Evolutionary conservation across 2,888 invertebrate species (phyloP).

Genomic region (Cosmia trapezina): DNA sequence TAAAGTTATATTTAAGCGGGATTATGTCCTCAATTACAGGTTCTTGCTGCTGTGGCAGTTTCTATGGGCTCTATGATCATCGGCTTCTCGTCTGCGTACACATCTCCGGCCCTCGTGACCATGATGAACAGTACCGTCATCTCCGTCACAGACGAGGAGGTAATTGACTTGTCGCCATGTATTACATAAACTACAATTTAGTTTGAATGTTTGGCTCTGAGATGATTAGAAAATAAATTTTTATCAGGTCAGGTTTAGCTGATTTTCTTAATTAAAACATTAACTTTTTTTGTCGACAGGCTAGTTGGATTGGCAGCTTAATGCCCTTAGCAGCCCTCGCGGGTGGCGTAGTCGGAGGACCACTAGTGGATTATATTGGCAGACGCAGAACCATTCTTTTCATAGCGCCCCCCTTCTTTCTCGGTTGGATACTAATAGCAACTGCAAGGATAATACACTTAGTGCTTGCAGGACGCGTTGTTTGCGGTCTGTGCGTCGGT

Average conservation of each 20-base stretch:
- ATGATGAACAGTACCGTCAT: slow-evolving; percentile 92
- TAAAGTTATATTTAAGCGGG: neutral
- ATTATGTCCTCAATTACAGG: slow-evolving; percentile 88
- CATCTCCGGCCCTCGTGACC: slow-evolving; percentile 95
- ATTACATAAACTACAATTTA: slow-evolving; percentile 18
- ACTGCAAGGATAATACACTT: slow-evolving; percentile 93
- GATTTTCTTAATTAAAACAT: slow-evolving; percentile 15
- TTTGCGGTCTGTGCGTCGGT: slow-evolving; percentile 97
- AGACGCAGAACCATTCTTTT: slow-evolving; percentile 95
- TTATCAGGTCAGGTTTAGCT: neutral
- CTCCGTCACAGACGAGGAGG: slow-evolving; percentile 91
- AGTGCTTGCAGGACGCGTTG: slow-evolving; percentile 94
- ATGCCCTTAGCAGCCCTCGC: slow-evolving; percentile 97
- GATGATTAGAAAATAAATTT: too few species aligned
- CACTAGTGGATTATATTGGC: slow-evolving; percentile 96
- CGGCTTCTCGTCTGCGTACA: slow-evolving; percentile 96
- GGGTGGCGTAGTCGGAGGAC: slow-evolving; percentile 96
- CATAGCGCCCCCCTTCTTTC: slow-evolving; percentile 94
- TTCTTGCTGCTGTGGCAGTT: slow-evolving; percentile 95
- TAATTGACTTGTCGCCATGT: slow-evolving; percentile 71
- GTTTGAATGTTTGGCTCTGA: slow-evolving; percentile 4
- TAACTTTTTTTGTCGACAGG: slow-evolving; percentile 85
- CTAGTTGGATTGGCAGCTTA: slow-evolving; percentile 96
- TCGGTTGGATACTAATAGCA: slow-evolving; percentile 96
- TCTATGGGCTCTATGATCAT: slow-evolving; percentile 97